These are phyloP conservation scores for Aquatica leii DNA, from an alignment of 2,888 invertebrate genomes.

Conservation along the genomic window DNA sequence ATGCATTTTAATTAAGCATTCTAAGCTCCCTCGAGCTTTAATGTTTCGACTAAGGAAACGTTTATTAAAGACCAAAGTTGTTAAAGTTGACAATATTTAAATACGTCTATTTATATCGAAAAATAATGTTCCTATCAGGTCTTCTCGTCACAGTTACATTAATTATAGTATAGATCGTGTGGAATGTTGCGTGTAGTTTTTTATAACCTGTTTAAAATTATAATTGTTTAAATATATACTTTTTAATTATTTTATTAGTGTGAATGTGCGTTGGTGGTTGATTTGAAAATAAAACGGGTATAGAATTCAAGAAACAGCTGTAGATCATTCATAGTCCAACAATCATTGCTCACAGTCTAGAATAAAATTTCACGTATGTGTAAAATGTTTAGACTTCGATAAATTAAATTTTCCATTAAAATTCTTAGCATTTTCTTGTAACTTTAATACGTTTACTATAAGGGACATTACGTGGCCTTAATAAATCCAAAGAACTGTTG, in stretches of 20 bases:
- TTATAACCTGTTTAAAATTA: too few species aligned
- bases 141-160: not conserved
- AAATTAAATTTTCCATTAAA: slow-evolving; percentile 27
- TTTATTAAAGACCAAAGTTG: slow-evolving; percentile 8
- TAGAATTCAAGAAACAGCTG: slow-evolving; percentile 3
- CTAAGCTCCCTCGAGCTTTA: slow-evolving; percentile 3
- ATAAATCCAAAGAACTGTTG: slow-evolving; percentile 24
- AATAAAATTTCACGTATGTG: slow-evolving; percentile 11
- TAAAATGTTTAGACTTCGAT: slow-evolving; percentile 4
- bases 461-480: slow-evolving; percentile 9
- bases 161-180: not conserved
- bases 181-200: slow-evolving; percentile 4
- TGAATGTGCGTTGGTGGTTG: too few species aligned
- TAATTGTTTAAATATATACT: too few species aligned
- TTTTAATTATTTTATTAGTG: too few species aligned
- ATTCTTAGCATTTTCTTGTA: slow-evolving; percentile 16
- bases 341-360: not conserved
- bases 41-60: not conserved
- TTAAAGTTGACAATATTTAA: not conserved
- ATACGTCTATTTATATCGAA: not conserved
- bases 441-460: slow-evolving; percentile 10
- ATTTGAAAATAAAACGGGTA: not conserved
- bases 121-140: not conserved
- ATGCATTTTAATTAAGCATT: slow-evolving; percentile 9
- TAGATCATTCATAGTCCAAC: slow-evolving; percentile 8